Evolutionary conservation across 1,140 invertebrate genomes (phyloP).

Genomic region (Scylla paramamosain): DNA sequence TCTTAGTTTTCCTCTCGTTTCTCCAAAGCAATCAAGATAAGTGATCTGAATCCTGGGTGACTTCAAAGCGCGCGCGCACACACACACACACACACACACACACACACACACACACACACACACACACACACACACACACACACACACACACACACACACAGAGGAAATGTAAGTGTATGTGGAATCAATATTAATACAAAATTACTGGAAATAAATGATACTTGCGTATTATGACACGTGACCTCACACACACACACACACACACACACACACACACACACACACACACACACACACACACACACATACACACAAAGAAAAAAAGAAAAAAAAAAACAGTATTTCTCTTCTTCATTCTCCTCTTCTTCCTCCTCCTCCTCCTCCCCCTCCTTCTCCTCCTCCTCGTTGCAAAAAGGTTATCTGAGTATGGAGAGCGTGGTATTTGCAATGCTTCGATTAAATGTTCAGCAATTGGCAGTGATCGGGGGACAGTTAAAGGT

Average conservation of each 20-base stretch:
- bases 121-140: too few species aligned
- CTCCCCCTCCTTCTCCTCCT: too few species aligned
- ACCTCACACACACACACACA: background rate
- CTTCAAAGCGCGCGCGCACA: background rate
- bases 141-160: background rate
- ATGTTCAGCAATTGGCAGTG: background rate
- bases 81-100: too few species aligned
- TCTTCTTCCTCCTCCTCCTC: too few species aligned
- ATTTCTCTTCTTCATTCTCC: background rate
- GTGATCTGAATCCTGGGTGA: background rate
- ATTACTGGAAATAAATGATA: background rate
- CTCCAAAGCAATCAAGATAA: background rate
- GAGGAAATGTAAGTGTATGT: background rate
- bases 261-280: slow-evolving; percentile 34
- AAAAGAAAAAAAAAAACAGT: background rate
- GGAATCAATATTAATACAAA: background rate
- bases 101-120: too few species aligned
- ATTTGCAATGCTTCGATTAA: background rate
- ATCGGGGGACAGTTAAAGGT: background rate
- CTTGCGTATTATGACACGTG: background rate
- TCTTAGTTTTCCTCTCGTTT: background rate
- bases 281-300: slow-evolving; percentile 37
- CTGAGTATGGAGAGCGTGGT: background rate
- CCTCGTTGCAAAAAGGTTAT: background rate
- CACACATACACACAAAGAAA: background rate